Percentiles rank a stretch among this genome's conserved stretches.
These are phyloP conservation scores for Tiliacea citrago DNA, from an alignment of 2,888 invertebrate genomes.

Conservation along the genomic window DNA sequence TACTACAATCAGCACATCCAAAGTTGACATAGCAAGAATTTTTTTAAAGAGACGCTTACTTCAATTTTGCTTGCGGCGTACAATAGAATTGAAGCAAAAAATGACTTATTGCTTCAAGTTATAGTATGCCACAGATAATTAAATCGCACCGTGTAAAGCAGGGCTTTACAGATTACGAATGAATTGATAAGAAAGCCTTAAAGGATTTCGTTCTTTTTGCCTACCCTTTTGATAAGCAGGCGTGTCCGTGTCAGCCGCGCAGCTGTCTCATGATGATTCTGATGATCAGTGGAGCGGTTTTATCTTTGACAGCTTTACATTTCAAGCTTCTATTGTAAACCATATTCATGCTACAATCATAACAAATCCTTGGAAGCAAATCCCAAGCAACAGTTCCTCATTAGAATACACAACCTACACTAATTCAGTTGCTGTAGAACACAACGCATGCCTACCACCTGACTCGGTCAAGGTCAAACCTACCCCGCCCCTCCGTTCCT, in stretches of 20 bases:
- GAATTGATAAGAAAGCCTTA: background rate
- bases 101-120: background rate
- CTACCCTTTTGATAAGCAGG: background rate
- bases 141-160: background rate
- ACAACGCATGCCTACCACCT: background rate
- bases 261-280: background rate
- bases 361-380: too few relatives aligned
- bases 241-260: background rate
- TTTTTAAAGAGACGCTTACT: too few relatives aligned
- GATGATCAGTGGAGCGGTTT: background rate
- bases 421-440: background rate
- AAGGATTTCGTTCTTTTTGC: background rate
- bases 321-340: too few relatives aligned
- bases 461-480: constrained; percentile 32
- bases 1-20: background rate
- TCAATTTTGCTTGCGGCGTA: background rate
- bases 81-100: background rate
- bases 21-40: too few relatives aligned
- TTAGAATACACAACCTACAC: background rate
- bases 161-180: background rate
- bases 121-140: background rate
- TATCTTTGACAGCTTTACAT: background rate
- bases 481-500: background rate
- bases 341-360: too few relatives aligned
- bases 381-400: too few relatives aligned